phyloP scores from a whole-genome alignment of 2,113 vertebrate genomes.

The Herpetotheres cachinnans region DNA sequence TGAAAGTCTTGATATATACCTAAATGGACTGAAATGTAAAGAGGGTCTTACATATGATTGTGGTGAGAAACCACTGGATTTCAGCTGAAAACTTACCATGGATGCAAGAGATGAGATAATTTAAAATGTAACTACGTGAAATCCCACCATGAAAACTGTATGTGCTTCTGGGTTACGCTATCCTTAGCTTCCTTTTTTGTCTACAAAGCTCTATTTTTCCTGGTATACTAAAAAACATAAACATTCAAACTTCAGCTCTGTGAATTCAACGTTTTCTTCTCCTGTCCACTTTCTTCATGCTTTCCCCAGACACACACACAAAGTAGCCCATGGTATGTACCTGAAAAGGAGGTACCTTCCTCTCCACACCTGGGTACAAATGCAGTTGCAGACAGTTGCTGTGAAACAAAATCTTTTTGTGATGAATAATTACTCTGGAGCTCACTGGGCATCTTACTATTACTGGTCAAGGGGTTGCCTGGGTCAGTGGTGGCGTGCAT shows the following conservation, averaged over 20 bases:
- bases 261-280: not conserved
- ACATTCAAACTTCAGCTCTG: not conserved
- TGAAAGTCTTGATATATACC: not conserved
- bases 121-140: not conserved
- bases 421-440: conserved; percentile 15
- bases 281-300: not conserved
- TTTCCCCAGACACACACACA: not conserved
- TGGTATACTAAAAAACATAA: not conserved
- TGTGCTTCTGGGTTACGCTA: not conserved
- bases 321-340: not conserved
- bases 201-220: not conserved
- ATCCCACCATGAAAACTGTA: not conserved
- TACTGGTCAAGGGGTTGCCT: conserved; percentile 15
- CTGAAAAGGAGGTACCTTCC: not conserved
- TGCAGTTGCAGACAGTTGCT: not conserved
- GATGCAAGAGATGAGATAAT: not conserved
- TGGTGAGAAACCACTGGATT: conserved; percentile 9
- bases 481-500: not conserved
- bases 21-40: not conserved
- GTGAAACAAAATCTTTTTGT: not conserved
- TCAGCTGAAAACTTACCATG: not conserved
- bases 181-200: not conserved
- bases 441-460: not conserved
- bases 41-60: not conserved
- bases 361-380: not conserved